These are phyloP conservation scores for Cephus pygmeus DNA, from an alignment of 2,888 invertebrate species.

Conservation along the genomic window DNA sequence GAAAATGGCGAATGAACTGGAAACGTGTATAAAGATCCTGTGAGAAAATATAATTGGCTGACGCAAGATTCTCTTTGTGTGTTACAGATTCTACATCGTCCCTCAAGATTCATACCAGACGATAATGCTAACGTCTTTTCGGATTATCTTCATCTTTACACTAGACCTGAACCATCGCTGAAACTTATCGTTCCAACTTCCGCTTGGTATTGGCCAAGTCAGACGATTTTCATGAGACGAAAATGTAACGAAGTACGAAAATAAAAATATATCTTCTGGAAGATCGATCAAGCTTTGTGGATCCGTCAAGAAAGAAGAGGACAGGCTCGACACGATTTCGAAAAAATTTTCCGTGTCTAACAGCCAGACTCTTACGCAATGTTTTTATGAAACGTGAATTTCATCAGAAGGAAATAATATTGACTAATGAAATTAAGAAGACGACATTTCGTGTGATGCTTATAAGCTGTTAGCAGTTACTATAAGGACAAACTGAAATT, in stretches of 20 bases:
- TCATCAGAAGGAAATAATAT: background rate
- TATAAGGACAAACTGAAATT: background rate
- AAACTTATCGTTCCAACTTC: background rate
- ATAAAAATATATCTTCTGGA: background rate
- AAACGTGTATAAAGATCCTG: background rate
- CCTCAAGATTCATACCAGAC: background rate
- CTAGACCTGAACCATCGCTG: background rate
- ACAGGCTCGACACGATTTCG: background rate
- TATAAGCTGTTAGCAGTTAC: background rate
- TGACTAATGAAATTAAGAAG: background rate
- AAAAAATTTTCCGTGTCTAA: background rate
- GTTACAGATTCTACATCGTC: background rate
- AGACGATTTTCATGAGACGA: background rate
- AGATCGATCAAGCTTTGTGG: background rate
- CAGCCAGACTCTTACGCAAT: background rate
- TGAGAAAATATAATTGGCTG: background rate
- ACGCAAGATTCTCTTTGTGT: background rate
- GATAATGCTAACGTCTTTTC: background rate
- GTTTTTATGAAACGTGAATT: background rate
- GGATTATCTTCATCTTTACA: background rate
- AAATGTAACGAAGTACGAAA: background rate
- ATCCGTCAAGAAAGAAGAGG: background rate
- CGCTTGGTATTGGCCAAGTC: background rate
- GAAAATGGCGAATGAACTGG: background rate
- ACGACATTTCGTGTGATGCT: background rate